Evolutionary conservation across 1,140 invertebrate genomes (phyloP), one percentile per base, ranked within the genome.

Genomic region (Luehdorfia chinensis): DNA sequence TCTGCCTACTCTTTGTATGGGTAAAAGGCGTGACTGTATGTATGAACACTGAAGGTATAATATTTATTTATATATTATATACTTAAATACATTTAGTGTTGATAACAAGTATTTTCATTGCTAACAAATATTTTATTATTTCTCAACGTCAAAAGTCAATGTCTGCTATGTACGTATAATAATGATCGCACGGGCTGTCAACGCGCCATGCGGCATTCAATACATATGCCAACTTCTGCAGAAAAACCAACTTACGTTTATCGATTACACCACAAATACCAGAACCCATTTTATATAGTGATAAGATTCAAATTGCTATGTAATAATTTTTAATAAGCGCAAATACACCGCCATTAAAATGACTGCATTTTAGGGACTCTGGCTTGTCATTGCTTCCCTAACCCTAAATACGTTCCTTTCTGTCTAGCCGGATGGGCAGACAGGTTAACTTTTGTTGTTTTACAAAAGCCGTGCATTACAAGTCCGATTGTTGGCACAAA

Each of bases 371-470:
- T 70, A 61, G 69, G 70, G 71, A 71, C 52, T 65, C 46, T 51
- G 54, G 67, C 75, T 72, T 83, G 77, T 85, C 81, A 84, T 75
- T 80, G 76, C 69, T 73, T 77, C 72, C 68, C 71, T 73, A 84
- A 78, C 81, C 81, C 81, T 85, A 84, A 83, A 78, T 76, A 76
- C 73, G 67, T 66, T 79, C 64, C 61, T 70, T 83, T 79, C 66
- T 66, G 66, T 67, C 61, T 52, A 61, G 57, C 58, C 68, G 68
- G 72, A 71, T 66, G 66, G 68, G 60, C 58, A 64, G 78, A 85
- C 81, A 85, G 81, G 81, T 84, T 80, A 75, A 78, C 81, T 84
- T 85, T 85, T 85, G 79, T 83, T 73, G 66, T 78, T 75, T 62
- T 65, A 75, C 59, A 76, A 83, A 79, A 75, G 74, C 72, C 65